phyloP scores from a whole-genome alignment of 2,888 invertebrate species.

The Campoletis raptor region DNA sequence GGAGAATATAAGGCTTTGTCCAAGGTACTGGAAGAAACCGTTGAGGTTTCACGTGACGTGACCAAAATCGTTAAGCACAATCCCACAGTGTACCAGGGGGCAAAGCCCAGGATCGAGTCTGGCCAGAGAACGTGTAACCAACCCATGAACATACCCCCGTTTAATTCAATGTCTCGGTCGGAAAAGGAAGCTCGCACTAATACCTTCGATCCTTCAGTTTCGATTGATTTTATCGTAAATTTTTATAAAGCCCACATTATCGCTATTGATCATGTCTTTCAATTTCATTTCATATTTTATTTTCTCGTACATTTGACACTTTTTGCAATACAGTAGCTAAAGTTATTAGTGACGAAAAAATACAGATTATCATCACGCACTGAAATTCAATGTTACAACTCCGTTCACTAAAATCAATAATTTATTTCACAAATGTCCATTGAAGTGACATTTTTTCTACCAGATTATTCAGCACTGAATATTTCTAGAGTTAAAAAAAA shows the following conservation, averaged over 20 bases:
- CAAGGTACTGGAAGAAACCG: conserved; percentile 48
- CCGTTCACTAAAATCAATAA: neutral
- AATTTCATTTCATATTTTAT: neutral
- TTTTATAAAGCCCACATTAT: conserved; percentile 10
- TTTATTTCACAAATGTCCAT: neutral
- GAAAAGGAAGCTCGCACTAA: conserved; percentile 27
- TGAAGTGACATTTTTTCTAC: neutral
- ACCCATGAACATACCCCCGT: conserved; percentile 52
- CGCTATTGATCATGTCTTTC: neutral
- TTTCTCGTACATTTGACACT: neutral
- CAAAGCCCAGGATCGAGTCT: conserved; percentile 36
- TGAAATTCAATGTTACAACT: neutral
- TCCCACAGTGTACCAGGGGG: conserved; percentile 20
- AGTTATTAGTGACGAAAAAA: neutral
- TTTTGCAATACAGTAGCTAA: neutral
- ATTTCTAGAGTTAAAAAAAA: neutral
- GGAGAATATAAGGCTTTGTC: conserved; percentile 38
- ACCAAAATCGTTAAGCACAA: conserved; percentile 69
- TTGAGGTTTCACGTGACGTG: conserved; percentile 68
- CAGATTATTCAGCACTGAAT: neutral
- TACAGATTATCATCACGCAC: neutral
- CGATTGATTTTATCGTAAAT: conserved; percentile 16
- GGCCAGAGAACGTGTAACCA: conserved; percentile 62
- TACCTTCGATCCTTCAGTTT: conserved; percentile 6
- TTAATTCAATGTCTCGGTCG: conserved; percentile 69